Evolutionary conservation across 2,797 vertebrate genomes (phyloP).

Genomic region (Chrysocyon brachyurus): DNA sequence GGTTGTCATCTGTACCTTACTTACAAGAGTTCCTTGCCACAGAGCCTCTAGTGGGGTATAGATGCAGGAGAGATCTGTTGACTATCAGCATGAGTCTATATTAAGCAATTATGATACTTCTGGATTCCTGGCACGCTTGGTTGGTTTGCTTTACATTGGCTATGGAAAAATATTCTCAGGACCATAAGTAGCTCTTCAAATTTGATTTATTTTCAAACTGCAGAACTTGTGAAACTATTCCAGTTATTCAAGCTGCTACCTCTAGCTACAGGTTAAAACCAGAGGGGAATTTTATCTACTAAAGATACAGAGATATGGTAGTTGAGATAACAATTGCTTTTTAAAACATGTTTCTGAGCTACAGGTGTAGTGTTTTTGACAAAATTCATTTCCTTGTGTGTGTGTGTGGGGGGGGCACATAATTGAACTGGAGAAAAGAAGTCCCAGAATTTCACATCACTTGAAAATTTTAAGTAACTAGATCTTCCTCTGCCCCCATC

Average conservation of each 20-base stretch:
- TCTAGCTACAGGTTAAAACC: background rate
- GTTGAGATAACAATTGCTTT: conserved; percentile 26
- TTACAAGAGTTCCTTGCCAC: background rate
- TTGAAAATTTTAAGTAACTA: conserved; percentile 17
- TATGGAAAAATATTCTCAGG: background rate
- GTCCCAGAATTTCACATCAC: background rate
- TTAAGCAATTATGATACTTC: background rate
- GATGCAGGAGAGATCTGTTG: background rate
- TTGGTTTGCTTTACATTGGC: conserved; percentile 34
- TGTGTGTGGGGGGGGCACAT: background rate
- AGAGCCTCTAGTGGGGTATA: background rate
- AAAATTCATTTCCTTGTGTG: background rate
- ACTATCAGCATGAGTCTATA: background rate
- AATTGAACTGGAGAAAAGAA: background rate
- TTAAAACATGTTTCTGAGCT: background rate
- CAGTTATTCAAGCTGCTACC: background rate
- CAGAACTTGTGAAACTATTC: background rate
- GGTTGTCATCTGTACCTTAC: background rate
- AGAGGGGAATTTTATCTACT: background rate
- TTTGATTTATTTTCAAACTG: conserved; percentile 9
- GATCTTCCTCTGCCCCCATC: too few species aligned
- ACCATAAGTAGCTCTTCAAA: conserved; percentile 1
- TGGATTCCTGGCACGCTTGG: background rate
- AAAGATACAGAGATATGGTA: background rate
- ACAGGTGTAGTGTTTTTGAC: background rate